These are phyloP conservation scores for Glyptemys insculpta DNA, from an alignment of 2,797 vertebrate species.

Conservation along the genomic window DNA sequence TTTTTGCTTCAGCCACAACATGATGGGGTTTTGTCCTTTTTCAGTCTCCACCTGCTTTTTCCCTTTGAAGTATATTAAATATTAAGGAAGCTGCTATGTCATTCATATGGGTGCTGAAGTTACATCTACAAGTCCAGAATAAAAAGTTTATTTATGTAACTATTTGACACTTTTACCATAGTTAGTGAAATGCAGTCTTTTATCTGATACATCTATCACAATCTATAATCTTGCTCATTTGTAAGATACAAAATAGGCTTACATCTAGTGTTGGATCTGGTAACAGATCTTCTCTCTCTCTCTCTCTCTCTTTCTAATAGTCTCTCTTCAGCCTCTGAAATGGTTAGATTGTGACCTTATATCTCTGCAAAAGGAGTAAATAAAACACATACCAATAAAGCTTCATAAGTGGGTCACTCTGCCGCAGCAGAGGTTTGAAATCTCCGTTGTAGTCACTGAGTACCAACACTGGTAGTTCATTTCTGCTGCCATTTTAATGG, in stretches of 20 bases:
- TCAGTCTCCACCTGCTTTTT: neutral
- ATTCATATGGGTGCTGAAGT: slow-evolving; percentile 26
- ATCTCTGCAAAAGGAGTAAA: neutral
- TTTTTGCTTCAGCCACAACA: neutral
- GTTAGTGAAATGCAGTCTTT: slow-evolving; percentile 29
- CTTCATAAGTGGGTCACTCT: slow-evolving; percentile 40
- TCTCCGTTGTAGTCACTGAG: neutral
- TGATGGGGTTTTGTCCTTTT: neutral
- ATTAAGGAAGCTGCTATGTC: neutral
- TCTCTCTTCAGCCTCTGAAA: slow-evolving; percentile 38
- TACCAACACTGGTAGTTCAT: slow-evolving; percentile 18
- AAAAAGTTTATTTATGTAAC: slow-evolving; percentile 28
- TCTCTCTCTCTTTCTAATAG: neutral
- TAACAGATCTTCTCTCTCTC: slow-evolving; percentile 7
- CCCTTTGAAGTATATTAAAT: neutral
- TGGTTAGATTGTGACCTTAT: slow-evolving; percentile 55
- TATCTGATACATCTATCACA: neutral
- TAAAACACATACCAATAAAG: slow-evolving; percentile 57
- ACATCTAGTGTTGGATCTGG: slow-evolving; percentile 21
- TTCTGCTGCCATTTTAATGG: slow-evolving; percentile 32
- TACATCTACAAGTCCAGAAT: slow-evolving; percentile 1
- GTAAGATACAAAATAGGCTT: slow-evolving; percentile 16
- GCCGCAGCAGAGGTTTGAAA: slow-evolving; percentile 32
- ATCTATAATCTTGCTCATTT: neutral
- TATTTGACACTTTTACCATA: neutral